phyloP scores from a whole-genome alignment of 92 coral and sea anemone genomes.

The Epizoanthus scotinus region DNA sequence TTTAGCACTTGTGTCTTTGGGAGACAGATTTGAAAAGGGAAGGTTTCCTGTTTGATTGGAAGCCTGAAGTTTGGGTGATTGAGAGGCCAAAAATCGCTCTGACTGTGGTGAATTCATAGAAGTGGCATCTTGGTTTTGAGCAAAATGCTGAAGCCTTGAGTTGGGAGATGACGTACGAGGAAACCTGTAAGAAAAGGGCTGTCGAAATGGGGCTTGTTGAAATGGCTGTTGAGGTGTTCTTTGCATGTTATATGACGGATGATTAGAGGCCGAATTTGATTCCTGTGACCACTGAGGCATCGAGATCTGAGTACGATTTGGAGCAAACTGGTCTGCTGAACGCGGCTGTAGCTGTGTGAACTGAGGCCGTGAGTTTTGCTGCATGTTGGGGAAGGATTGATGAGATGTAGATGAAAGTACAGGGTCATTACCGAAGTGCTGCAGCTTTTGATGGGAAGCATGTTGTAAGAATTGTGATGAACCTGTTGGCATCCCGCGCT shows the following conservation, averaged over 20 bases:
- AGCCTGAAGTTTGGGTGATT: constrained; percentile 80
- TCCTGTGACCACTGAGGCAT: constrained; percentile 70
- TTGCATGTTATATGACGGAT: constrained; percentile 58
- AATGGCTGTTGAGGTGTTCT: constrained; percentile 62
- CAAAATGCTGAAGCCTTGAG: constrained; percentile 83
- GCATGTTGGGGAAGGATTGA: constrained; percentile 73
- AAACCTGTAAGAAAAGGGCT: constrained; percentile 80
- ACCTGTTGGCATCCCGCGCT: constrained; percentile 67
- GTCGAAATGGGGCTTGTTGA: constrained; percentile 76
- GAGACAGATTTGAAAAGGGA: constrained; percentile 74
- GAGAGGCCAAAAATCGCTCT: constrained; percentile 69
- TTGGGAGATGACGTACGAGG: constrained; percentile 78
- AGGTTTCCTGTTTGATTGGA: constrained; percentile 64
- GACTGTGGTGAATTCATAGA: constrained; percentile 57
- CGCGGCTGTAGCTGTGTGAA: constrained; percentile 73
- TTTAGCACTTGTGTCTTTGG: constrained; percentile 76
- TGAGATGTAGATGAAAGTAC: constrained; percentile 81
- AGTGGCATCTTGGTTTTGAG: constrained; percentile 68
- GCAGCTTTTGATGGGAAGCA: constrained; percentile 85
- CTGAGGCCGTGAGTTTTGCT: constrained; percentile 76
- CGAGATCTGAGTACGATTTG: constrained; percentile 77
- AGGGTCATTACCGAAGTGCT: constrained; percentile 89
- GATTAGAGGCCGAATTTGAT: constrained; percentile 62
- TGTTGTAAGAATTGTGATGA: constrained; percentile 67
- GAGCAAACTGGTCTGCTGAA: constrained; percentile 61